Conservation (phyloP, 37 sponge, comb jelly and placozoan species). For the Geodia barretti region DNA sequence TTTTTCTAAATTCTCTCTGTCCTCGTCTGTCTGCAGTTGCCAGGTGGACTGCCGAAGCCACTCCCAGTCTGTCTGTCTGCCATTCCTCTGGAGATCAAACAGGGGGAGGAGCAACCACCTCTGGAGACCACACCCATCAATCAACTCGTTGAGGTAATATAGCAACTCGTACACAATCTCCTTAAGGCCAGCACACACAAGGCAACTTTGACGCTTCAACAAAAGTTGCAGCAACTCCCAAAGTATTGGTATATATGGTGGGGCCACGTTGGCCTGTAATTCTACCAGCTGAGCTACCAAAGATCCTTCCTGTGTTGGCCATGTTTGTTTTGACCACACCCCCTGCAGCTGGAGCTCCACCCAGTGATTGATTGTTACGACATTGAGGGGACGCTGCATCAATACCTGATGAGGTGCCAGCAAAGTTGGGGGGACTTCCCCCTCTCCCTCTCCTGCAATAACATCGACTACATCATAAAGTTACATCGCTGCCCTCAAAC, state of each 20-base stretch:
- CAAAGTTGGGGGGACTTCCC: slow-evolving; percentile 51
- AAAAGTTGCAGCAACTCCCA: too few species aligned
- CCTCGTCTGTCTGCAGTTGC: not conserved
- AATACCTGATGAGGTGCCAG: slow-evolving; percentile 49
- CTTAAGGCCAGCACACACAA: too few species aligned
- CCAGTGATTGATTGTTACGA: slow-evolving; percentile 48
- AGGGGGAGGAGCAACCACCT: slow-evolving; percentile 22
- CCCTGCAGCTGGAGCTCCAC: slow-evolving; percentile 37
- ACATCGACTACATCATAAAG: slow-evolving; percentile 42
- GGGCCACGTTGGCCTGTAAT: too few species aligned
- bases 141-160: slow-evolving; percentile 29
- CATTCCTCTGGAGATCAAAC: slow-evolving; percentile 29
- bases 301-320: not conserved
- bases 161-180: too few species aligned
- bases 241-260: too few species aligned
- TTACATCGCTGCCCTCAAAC: slow-evolving; percentile 74
- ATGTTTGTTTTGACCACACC: not conserved
- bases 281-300: too few species aligned
- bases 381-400: slow-evolving; percentile 13
- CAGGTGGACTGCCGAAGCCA: not conserved
- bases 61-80: slow-evolving; percentile 12
- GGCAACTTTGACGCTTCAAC: too few species aligned
- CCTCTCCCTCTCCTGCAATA: slow-evolving; percentile 57
- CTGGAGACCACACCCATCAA: not conserved
- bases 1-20: too few species aligned